Base-by-base conservation (phyloP, 2,113 vertebrate species). In the Eira barbara region DNA sequence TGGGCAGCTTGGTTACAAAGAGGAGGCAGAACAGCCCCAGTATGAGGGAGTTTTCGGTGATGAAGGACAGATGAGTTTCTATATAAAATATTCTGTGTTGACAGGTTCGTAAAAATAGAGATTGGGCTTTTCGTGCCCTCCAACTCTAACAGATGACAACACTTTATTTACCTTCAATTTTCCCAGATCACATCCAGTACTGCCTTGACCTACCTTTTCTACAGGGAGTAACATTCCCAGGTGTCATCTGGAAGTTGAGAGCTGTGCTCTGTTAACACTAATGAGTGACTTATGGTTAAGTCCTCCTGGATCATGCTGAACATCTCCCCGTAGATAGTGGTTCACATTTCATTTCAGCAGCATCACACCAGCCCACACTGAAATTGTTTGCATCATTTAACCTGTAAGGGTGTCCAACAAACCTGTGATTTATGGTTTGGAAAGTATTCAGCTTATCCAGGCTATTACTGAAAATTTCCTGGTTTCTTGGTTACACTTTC, bases 331-430 rank as follows among this genome's bases (percentile, higher is more conserved):
- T 69, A 95, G 93, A 65, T 69, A 31, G 2, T 25, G 71, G 81
- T 84, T 96, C 92, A 85, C 95, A 90, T 97, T 97, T 98, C 93
- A 91, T 97, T 96, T 96, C 57, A 10, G 65, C 36, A 80, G 76
- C 52, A 88, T 97, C 94, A 67, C 39, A 79, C 81, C 67, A 88
- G 76, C 81, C 80, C 63, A 45, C 52, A 57, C 57, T 96, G 73
- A 97, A 95, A 97, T 49, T 94, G 87, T 85, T 85, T 95, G 95
- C 96, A 97, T 96, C 97, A 91, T 97, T 98, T 97, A 97, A 97
- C 91, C 52, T 79, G 84, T 97, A 81, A 95, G 65, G 63, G 55
- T 95, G 80, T 89, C 94, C 95, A 94, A 82, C 80, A 96, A 82
- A 96, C 52, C 84, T 91, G 6, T 92, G 94, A 97, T 97, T 91